Evolutionary conservation across 2,888 invertebrate genomes (phyloP), one percentile per base, ranked within the genome.

Genomic region (Apodemia mormo): DNA sequence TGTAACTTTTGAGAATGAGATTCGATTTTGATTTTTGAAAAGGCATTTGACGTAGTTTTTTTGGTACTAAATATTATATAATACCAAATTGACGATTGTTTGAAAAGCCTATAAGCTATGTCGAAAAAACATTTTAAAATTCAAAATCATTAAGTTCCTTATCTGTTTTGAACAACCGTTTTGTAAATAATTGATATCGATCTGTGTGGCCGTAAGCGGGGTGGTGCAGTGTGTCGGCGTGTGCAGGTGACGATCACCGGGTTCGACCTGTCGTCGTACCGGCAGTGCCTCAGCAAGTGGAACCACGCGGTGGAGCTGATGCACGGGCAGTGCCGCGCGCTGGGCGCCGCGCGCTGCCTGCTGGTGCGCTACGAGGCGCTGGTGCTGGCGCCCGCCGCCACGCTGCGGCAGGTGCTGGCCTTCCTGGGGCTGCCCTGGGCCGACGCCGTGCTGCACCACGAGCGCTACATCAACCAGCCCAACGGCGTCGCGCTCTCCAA

Each of bases 241-340:
- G 10, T 37, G 37, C 93, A 82, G 91, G 92, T 94, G 78, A 93
- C 93, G 65, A 97, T 98, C 82, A 97, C 97, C 22, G 99, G 99
- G 65, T 99, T 99, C 94, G 98, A 99, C 94, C 94, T 99, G 88
- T 95, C 95, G 78, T 97, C 96, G 89, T 99, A 98, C 92, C 95
- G 98, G 74, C 98, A 99, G 91, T 99, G 99, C 89, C 94, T 99
- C 93, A 96, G 95, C 79, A 98, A 98, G 92, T 99, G 99, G 99
- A 99, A 99, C 93, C 96, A 96, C 83, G 98, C 98, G 56, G 98
- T 98, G 85, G 96, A 97, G 88, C 95, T 96, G 73, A 99, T 99
- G 99, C 96, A 98, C 92, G 95, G 96, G 80, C 98, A 99, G 94
- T 99, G 99, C 92, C 95, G 95, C 79, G 95, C 96, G 83, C 94